These are phyloP conservation scores for Caretta caretta DNA, from an alignment of 2,113 vertebrate genomes.

Conservation along the genomic window DNA sequence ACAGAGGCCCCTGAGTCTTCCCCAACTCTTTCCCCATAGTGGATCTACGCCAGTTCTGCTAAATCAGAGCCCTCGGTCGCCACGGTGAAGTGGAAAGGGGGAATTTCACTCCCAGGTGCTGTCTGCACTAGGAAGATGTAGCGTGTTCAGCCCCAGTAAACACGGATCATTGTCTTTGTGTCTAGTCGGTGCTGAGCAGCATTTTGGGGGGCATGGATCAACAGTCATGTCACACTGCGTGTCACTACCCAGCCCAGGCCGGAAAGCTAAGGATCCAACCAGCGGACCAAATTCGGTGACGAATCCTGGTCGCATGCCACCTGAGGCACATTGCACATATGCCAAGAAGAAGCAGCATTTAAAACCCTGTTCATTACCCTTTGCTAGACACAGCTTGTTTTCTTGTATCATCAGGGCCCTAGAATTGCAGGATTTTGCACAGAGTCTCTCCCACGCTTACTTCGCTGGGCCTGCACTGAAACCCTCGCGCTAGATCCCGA, in stretches of 20 bases:
- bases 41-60: neutral
- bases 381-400: neutral
- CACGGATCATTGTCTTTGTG: neutral
- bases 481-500: conserved; percentile 11
- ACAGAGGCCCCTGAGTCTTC: neutral
- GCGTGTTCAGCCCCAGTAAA: neutral
- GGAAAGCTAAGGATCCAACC: too few species aligned
- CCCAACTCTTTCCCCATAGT: neutral
- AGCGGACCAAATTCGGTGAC: too few species aligned
- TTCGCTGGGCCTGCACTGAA: neutral
- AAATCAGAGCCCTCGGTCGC: neutral
- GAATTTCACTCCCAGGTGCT: neutral
- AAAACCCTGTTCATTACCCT: neutral
- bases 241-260: too few species aligned
- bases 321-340: too few species aligned
- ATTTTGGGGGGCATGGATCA: too few species aligned
- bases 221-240: too few species aligned
- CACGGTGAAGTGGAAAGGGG: neutral
- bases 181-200: too few species aligned
- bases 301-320: too few species aligned
- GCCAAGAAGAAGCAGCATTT: neutral
- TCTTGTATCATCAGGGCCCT: neutral
- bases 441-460: neutral
- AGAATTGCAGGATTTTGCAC: neutral
- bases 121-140: neutral